Evolutionary conservation across 2,888 invertebrate species (phyloP).

Genomic region (Periphyllus acericola): DNA sequence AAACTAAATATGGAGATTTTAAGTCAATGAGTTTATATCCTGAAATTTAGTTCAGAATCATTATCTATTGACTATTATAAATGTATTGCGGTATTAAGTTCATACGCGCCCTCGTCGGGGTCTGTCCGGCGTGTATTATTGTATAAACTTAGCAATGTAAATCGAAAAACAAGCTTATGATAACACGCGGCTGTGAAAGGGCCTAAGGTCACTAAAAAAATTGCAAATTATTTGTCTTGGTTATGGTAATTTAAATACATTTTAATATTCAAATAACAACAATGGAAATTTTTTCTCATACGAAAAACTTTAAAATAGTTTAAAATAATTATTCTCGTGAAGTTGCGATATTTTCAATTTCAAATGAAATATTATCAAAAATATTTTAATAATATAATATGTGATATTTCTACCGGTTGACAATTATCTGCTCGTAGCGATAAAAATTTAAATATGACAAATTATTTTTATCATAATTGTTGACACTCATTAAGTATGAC

Average conservation of each 20-base stretch:
- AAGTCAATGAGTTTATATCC: not conserved
- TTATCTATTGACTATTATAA: too few species aligned
- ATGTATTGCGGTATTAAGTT: too few species aligned
- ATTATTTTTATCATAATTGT: constrained; percentile 43
- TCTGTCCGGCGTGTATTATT: too few species aligned
- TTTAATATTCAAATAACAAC: not conserved
- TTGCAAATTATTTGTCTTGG: not conserved
- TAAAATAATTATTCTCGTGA: not conserved
- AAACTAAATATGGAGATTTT: not conserved
- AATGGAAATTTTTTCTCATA: not conserved
- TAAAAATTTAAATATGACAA: constrained; percentile 17
- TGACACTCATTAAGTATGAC: constrained; percentile 9
- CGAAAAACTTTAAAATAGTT: not conserved
- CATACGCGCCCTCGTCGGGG: too few species aligned
- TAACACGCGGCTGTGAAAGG: too few species aligned
- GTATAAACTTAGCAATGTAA: too few species aligned
- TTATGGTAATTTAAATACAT: not conserved
- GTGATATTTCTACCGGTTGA: not conserved
- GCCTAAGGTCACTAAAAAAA: constrained; percentile 18
- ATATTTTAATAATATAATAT: not conserved
- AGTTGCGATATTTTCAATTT: not conserved
- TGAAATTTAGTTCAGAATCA: not conserved
- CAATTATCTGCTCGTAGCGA: not conserved
- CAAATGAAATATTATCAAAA: not conserved
- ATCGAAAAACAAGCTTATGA: too few species aligned